Conservation (phyloP, 2,888 invertebrate species). For the Amphiduros pacificus region DNA sequence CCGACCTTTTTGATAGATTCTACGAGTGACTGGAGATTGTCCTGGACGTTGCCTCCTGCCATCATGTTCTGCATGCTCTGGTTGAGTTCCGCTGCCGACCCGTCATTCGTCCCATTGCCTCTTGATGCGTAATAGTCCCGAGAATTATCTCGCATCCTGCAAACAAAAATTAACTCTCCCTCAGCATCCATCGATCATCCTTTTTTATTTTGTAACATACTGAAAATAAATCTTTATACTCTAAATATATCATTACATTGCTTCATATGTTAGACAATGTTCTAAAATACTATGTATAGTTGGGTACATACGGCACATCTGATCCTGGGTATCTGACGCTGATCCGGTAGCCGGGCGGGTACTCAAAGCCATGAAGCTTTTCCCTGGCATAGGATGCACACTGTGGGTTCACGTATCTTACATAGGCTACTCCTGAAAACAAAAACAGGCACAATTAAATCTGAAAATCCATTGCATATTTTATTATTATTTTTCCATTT, state of each 20-base stretch:
- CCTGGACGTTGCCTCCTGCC: constrained; percentile 13
- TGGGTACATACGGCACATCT: no score
- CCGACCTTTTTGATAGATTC: constrained; percentile 28
- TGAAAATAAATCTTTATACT: no score
- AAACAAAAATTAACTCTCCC: no score
- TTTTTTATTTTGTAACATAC: no score
- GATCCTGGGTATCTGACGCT: constrained; percentile 14
- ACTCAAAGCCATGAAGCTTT: constrained; percentile 88
- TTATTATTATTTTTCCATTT: no score
- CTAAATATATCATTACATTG: no score
- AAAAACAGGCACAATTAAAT: background rate
- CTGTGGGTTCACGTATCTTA: constrained; percentile 73
- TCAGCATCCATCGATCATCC: no score
- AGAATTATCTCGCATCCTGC: no score
- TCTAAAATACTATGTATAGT: no score
- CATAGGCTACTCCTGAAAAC: constrained; percentile 64
- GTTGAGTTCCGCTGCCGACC: background rate
- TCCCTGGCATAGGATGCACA: constrained; percentile 77
- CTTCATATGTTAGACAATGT: no score
- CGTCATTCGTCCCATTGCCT: no score
- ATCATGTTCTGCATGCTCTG: background rate
- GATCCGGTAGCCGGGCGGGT: constrained; percentile 72
- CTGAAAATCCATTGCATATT: background rate
- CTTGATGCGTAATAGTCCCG: no score
- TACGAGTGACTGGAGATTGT: constrained; percentile 23